Conservation (phyloP, 2,888 invertebrate species). For the Trisateles emortualis region DNA sequence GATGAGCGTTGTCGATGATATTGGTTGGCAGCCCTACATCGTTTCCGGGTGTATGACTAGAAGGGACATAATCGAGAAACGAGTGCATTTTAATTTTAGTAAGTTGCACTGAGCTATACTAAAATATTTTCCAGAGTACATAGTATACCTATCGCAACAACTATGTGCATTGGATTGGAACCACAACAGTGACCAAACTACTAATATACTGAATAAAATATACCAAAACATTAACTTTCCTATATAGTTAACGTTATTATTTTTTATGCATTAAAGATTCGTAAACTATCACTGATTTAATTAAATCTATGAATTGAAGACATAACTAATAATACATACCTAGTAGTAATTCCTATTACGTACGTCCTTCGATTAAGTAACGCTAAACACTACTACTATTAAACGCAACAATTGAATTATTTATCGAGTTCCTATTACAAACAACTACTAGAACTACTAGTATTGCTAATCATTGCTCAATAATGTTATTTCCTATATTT, state of each 20-base stretch:
- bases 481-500: conserved; percentile 25
- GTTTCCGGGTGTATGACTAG: conserved; percentile 37
- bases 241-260: background rate
- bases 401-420: conserved; percentile 2
- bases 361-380: background rate
- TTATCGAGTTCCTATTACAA: conserved; percentile 5
- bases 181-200: background rate
- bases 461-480: conserved; percentile 23
- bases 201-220: background rate
- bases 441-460: background rate
- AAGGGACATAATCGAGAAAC: conserved; percentile 15
- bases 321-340: background rate
- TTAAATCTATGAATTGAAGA: too few relatives aligned
- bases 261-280: background rate
- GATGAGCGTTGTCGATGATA: conserved; percentile 47
- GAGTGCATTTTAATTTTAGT: background rate
- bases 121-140: too few relatives aligned
- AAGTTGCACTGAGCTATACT: background rate
- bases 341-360: background rate
- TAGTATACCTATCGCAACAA: background rate
- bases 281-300: too few relatives aligned
- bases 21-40: conserved; percentile 44
- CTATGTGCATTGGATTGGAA: background rate
- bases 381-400: background rate
- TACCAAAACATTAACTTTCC: too few relatives aligned